Percentiles rank a stretch among this genome's conserved stretches.
phyloP scores from a whole-genome alignment of 2,888 invertebrate genomes.

The Eristalis tenax region DNA sequence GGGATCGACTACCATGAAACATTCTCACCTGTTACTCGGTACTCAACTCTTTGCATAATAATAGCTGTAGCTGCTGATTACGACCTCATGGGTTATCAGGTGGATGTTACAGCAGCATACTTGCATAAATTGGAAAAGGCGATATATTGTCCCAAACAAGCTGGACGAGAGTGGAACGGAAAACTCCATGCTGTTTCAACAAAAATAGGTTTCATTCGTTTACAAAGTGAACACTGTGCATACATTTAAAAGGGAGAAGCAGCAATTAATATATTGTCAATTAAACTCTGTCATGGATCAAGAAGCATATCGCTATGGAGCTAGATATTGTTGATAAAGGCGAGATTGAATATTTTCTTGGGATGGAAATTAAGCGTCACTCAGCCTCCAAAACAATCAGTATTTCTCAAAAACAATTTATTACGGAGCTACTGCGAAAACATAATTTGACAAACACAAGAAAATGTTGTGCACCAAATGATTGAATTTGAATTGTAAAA shows the following conservation, averaged over 20 bases:
- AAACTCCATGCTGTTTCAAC: slow-evolving; percentile 24
- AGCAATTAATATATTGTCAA: slow-evolving; percentile 21
- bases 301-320: slow-evolving; percentile 29
- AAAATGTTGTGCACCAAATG: slow-evolving; percentile 35
- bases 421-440: slow-evolving; percentile 12
- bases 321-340: slow-evolving; percentile 48
- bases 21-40: slow-evolving; percentile 61
- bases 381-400: background rate
- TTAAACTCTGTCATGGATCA: slow-evolving; percentile 19
- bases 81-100: slow-evolving; percentile 36
- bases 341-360: slow-evolving; percentile 21
- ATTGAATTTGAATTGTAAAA: no score
- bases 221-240: slow-evolving; percentile 22
- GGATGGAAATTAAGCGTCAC: slow-evolving; percentile 8
- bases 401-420: slow-evolving; percentile 26
- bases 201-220: slow-evolving; percentile 14
- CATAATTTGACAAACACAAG: slow-evolving; percentile 21
- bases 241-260: slow-evolving; percentile 10
- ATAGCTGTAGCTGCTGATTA: slow-evolving; percentile 19
- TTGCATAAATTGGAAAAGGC: slow-evolving; percentile 49
- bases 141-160: slow-evolving; percentile 69
- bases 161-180: slow-evolving; percentile 57
- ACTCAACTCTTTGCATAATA: slow-evolving; percentile 39
- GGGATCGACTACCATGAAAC: slow-evolving; percentile 64
- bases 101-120: slow-evolving; percentile 45